Evolutionary conservation across 2,888 invertebrate species (phyloP).

Genomic region (Heliconius hortense): DNA sequence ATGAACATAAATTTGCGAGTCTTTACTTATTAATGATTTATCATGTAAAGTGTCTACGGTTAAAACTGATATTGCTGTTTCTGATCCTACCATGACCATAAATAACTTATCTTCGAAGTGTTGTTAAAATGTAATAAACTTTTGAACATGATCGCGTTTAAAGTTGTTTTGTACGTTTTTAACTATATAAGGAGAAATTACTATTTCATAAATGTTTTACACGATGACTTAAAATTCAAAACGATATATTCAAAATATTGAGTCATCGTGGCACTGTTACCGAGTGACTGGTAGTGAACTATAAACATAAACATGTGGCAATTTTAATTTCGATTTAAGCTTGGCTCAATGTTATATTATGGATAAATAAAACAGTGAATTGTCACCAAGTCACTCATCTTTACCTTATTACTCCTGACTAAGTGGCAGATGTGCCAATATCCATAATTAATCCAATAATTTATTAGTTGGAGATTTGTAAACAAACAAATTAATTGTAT

Average conservation of each 20-base stretch:
- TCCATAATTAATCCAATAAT: too few species aligned
- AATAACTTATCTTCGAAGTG: constrained; percentile 11
- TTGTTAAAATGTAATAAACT: constrained; percentile 16
- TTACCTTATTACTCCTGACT: too few species aligned
- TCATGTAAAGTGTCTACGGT: constrained; percentile 10
- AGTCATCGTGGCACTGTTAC: neutral
- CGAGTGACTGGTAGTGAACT: neutral
- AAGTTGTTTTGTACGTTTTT: constrained; percentile 15
- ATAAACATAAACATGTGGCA: neutral
- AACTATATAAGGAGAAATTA: constrained; percentile 2
- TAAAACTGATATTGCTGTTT: constrained; percentile 15
- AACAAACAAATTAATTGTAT: constrained; percentile 24
- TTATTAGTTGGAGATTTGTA: neutral
- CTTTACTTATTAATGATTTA: constrained; percentile 12
- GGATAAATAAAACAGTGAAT: neutral
- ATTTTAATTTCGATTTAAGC: neutral
- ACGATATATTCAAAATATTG: neutral
- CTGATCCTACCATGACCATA: constrained; percentile 3
- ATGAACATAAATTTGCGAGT: neutral
- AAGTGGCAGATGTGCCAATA: too few species aligned
- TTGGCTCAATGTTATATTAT: neutral
- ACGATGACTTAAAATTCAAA: neutral
- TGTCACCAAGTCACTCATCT: neutral
- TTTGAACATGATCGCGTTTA: constrained; percentile 9
- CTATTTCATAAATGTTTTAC: constrained; percentile 1